phyloP scores from a whole-genome alignment of 2,113 vertebrate species.

The Calonectris borealis region DNA sequence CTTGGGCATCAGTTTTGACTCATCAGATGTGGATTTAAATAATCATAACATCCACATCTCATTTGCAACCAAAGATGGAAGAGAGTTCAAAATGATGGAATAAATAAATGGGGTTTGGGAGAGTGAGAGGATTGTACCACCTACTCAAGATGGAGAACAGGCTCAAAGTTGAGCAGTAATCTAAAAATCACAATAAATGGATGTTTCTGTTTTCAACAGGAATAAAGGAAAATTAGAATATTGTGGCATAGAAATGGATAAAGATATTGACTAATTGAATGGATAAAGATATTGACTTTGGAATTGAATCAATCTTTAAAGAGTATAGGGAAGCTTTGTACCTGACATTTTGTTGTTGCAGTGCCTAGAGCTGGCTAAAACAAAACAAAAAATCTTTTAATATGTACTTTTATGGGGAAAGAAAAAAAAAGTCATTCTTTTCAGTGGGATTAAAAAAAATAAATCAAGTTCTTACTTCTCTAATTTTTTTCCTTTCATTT shows the following conservation, averaged over 20 bases:
- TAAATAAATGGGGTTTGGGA: not conserved
- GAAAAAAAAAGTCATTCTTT: not conserved
- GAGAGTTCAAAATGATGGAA: not conserved
- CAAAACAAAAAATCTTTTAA: not conserved
- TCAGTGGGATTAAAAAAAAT: not conserved
- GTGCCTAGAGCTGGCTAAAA: not conserved
- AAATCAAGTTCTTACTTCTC: not conserved
- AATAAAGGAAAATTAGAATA: not conserved
- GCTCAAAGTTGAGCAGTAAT: not conserved
- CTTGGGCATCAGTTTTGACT: not conserved
- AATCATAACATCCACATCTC: not conserved
- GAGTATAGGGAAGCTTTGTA: not conserved
- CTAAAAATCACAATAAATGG: not conserved
- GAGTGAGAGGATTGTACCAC: not conserved
- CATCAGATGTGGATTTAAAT: not conserved
- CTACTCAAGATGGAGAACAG: not conserved
- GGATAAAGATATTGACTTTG: not conserved
- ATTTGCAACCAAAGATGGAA: not conserved
- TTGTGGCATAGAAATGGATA: not conserved
- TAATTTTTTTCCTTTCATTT: not conserved
- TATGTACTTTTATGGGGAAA: not conserved
- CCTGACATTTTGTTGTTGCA: not conserved
- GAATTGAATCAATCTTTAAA: not conserved
- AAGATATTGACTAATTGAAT: not conserved
- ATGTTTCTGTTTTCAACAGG: not conserved